Percentiles rank a stretch among this genome's conserved stretches.
Evolutionary conservation across 1,140 invertebrate genomes (phyloP).

Genomic region (Saccostrea echinata): DNA sequence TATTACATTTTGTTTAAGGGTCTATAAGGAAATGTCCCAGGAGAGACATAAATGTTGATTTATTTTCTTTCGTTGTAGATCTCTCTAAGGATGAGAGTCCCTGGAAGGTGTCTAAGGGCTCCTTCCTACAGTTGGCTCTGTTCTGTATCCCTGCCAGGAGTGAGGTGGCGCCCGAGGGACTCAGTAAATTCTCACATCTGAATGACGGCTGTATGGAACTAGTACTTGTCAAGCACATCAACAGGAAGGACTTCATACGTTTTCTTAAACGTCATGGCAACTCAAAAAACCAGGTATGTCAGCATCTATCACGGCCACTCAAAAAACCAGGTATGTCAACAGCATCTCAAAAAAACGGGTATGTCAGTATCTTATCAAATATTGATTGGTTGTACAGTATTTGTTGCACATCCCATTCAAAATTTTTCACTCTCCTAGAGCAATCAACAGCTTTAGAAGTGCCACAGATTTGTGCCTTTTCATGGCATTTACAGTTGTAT

Average conservation of each 20-base stretch:
- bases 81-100: slow-evolving; percentile 61
- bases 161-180: slow-evolving; percentile 74
- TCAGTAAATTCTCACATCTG: slow-evolving; percentile 76
- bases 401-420: too few relatives aligned
- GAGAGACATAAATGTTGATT: too few relatives aligned
- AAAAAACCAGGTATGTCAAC: slow-evolving; percentile 77
- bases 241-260: slow-evolving; percentile 76
- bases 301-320: slow-evolving; percentile 68
- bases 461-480: too few relatives aligned
- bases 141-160: slow-evolving; percentile 67
- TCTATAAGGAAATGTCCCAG: background rate
- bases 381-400: too few relatives aligned
- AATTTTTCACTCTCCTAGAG: too few relatives aligned
- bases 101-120: slow-evolving; percentile 70
- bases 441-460: too few relatives aligned
- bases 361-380: too few relatives aligned
- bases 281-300: slow-evolving; percentile 76
- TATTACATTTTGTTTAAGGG: background rate
- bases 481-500: too few relatives aligned
- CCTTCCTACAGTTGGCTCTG: slow-evolving; percentile 71
- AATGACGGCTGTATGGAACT: slow-evolving; percentile 76
- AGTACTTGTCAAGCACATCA: slow-evolving; percentile 71
- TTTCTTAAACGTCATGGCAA: slow-evolving; percentile 76
- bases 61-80: slow-evolving; percentile 53
- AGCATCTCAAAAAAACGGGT: slow-evolving; percentile 77